Evolutionary conservation across 2,797 vertebrate genomes (phyloP), one percentile per base, ranked within the genome.

Genomic region (Xenopus petersii): DNA sequence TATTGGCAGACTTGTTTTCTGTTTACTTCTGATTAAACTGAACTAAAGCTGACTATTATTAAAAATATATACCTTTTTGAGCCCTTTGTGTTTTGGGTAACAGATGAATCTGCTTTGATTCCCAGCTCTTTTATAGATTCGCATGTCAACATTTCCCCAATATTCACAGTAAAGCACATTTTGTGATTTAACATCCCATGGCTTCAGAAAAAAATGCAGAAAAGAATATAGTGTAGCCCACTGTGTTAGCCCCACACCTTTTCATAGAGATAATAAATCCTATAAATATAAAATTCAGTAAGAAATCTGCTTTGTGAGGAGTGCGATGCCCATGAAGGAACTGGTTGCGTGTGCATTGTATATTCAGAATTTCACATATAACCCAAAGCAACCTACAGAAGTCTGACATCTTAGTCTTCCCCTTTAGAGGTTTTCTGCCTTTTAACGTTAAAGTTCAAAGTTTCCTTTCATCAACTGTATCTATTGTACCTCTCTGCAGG

Each of bases 401-500:
- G 30, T 69, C 10, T 69, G 6, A 47, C 17, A 9, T 67, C 56
- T 36, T 21, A 62, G 58, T 62, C 17, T 54, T 73, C 56, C 71
- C 13, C 5, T 66, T 72, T 60, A 60, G 48, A 54, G 17, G 54
- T 70, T 75, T 71, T 61, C 10, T 54, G 42, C 46, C 62, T 62
- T 63, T 64, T 70, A 64, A 55, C 49, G 42, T 36, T 26, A 54
- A 48, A 30, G 75, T 66, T 79, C 67, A 70, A 74, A 74, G 67
- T 70, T 56, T 70, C 55, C 71, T 79, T 74, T 65, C 67, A 79
- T 79, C 67, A 74, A 60, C 17, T 33, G 33, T 61, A 69, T 60
- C 26, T 61, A 70, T 79, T 79, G 71, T 70, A 8, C 46, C 61
- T 55, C 33, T 15, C 77, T 46, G 62, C 67, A 66, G 77, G 77